Conservation (phyloP, 2,888 invertebrate genomes). For the Caenorhabditis doughertyi region DNA sequence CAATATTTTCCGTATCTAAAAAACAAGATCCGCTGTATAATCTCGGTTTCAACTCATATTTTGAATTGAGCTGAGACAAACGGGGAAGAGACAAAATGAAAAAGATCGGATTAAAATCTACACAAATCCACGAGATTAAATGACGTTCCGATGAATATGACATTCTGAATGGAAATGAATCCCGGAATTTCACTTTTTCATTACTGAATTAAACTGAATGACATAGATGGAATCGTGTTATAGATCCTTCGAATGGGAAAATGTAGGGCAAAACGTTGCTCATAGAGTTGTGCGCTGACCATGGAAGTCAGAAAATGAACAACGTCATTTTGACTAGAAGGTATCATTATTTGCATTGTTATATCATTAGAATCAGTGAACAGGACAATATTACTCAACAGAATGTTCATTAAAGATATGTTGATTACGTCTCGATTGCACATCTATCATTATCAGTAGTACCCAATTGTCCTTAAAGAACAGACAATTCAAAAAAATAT, state of each 20-base stretch:
- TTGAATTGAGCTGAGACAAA: constrained; percentile 15
- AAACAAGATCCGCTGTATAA: too few relatives aligned
- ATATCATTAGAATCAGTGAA: constrained; percentile 45
- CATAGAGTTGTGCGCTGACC: neutral
- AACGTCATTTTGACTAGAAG: constrained; percentile 39
- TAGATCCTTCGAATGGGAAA: neutral
- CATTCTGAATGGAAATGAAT: neutral
- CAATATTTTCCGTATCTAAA: neutral
- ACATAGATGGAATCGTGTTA: neutral
- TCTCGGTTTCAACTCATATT: constrained; percentile 6
- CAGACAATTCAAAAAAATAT: neutral
- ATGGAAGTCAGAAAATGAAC: constrained; percentile 6
- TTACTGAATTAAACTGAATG: neutral
- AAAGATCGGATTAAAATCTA: constrained; percentile 42
- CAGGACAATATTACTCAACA: constrained; percentile 27
- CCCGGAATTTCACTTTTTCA: constrained; percentile 10
- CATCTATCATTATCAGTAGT: neutral
- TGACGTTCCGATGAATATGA: constrained; percentile 14
- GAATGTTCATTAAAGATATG: constrained; percentile 3
- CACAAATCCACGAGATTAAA: constrained; percentile 13
- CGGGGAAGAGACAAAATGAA: neutral
- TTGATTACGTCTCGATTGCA: constrained; percentile 26
- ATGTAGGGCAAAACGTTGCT: constrained; percentile 15
- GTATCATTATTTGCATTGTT: constrained; percentile 50
- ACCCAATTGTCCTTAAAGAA: neutral